Base-by-base conservation (phyloP, 2,113 vertebrate species). In the Ceyx cyanopectus region DNA sequence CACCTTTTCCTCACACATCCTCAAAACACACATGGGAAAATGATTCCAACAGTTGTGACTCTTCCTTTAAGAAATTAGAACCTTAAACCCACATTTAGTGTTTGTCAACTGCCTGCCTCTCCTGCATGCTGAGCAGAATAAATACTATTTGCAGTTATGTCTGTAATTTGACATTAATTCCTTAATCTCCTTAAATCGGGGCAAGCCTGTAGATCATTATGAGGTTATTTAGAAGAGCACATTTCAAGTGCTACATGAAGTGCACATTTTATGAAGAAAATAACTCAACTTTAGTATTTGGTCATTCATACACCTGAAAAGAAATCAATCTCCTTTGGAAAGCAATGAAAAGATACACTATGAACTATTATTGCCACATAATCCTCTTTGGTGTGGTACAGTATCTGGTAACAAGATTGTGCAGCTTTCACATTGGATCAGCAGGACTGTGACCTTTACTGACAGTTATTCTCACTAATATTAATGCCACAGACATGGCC, bases 161-260 rank as follows among this genome's bases (percentile, higher is more conserved):
- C 94, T 93, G 81, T 92, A 93, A 96, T 95, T 88, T 89, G 90
- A 93, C 75, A 88, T 92, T 93, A 95, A 95, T 96, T 94, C 92
- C 86, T 93, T 96, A 96, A 93, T 96, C 95, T 85, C 73, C 94
- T 94, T 96, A 95, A 94, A 40, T 60, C 89, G 87, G 94, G 85
- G 89, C 75, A 91, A 78, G 87, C 84, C 73, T 78, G 76, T 32
- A 83, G 90, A 95, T 88, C 92, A 94, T 86, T 79, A 82, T 0
- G 80, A 63, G 74, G 85, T 90, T 93, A 86, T 91, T 96, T 30
- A 86, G 90, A 58, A 87, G 75, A 74, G 87, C 79, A 91, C 75
- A 58, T 74, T 30, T 88, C 14, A 53, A 90, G 73, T 56, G 54
- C 48, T 94, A 93, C 60, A 67, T 1, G 51, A 77, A 91, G 46